Conservation (phyloP, 1,140 invertebrate species). For the Homarus americanus region DNA sequence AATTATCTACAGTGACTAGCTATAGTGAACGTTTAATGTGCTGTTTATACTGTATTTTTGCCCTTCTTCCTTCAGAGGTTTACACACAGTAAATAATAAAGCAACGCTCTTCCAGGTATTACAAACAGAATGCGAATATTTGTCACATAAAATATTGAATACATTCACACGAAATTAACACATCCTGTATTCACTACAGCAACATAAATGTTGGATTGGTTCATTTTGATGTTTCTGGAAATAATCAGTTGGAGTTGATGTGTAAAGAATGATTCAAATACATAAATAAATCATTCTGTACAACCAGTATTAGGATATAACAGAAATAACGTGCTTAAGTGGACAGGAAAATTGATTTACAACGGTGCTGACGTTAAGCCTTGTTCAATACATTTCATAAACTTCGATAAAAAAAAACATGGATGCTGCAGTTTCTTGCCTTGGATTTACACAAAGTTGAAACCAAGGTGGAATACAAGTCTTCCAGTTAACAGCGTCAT, state of each 20-base stretch:
- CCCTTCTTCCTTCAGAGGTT: slow-evolving; percentile 14
- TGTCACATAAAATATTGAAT: not conserved
- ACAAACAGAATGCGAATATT: slow-evolving; percentile 3
- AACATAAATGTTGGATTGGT: slow-evolving; percentile 16
- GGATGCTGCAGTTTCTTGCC: not conserved
- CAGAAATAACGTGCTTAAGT: not conserved
- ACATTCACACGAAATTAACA: slow-evolving; percentile 33
- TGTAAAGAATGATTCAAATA: slow-evolving; percentile 35
- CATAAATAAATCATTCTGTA: slow-evolving; percentile 13
- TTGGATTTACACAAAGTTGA: not conserved
- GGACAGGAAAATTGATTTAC: slow-evolving; percentile 13
- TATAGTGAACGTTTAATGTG: slow-evolving; percentile 66
- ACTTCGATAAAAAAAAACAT: not conserved
- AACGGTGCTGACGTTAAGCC: not conserved
- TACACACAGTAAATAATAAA: not conserved
- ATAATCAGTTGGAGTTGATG: slow-evolving; percentile 26
- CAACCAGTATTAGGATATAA: slow-evolving; percentile 1
- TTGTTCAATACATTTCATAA: not conserved
- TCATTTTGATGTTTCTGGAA: slow-evolving; percentile 26
- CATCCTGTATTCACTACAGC: slow-evolving; percentile 52
- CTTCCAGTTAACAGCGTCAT: not conserved
- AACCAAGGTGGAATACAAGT: not conserved
- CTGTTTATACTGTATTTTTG: slow-evolving; percentile 33
- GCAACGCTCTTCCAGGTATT: not conserved
- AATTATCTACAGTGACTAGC: slow-evolving; percentile 62